Percentiles rank a stretch among this genome's conserved stretches.
Conservation (phyloP, 92 coral and sea anemone genomes). For the Epizoanthus fatuus region DNA sequence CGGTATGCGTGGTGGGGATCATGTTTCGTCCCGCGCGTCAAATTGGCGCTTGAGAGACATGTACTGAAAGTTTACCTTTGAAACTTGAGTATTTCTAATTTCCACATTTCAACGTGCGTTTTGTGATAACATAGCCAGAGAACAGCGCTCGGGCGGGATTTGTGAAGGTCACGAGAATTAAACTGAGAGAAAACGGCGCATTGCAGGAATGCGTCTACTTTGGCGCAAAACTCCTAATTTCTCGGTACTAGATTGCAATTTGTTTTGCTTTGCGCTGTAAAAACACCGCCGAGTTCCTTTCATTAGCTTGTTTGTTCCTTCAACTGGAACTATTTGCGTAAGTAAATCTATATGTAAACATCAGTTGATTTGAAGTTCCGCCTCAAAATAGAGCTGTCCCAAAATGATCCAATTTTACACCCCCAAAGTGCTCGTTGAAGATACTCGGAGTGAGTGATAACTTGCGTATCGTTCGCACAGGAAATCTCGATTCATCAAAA, state of each 20-base stretch:
- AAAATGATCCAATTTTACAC: not conserved
- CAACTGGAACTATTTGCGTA: conserved; percentile 20
- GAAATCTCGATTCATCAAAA: not conserved
- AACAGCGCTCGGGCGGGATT: not conserved
- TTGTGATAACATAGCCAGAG: conserved; percentile 3
- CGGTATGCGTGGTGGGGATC: conserved; percentile 38
- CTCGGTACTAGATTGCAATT: not conserved
- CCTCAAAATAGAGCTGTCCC: not conserved
- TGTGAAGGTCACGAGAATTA: conserved; percentile 33
- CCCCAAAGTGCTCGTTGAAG: not conserved
- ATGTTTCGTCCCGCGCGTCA: conserved; percentile 45
- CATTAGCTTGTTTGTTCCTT: conserved; percentile 30
- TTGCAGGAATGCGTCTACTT: not conserved
- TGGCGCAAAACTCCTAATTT: not conserved
- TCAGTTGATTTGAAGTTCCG: conserved; percentile 8
- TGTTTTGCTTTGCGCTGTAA: conserved; percentile 3
- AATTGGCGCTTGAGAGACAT: conserved; percentile 37
- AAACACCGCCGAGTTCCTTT: conserved; percentile 20
- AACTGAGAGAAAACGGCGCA: conserved; percentile 20
- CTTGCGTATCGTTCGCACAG: not conserved
- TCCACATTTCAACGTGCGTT: conserved; percentile 38
- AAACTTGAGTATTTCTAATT: conserved; percentile 35
- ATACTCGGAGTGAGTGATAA: conserved; percentile 16
- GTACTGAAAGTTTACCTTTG: conserved; percentile 21
- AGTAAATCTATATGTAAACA: conserved; percentile 31